These are phyloP conservation scores for Salpingus planirostris DNA, from an alignment of 2,888 invertebrate genomes.

Conservation along the genomic window DNA sequence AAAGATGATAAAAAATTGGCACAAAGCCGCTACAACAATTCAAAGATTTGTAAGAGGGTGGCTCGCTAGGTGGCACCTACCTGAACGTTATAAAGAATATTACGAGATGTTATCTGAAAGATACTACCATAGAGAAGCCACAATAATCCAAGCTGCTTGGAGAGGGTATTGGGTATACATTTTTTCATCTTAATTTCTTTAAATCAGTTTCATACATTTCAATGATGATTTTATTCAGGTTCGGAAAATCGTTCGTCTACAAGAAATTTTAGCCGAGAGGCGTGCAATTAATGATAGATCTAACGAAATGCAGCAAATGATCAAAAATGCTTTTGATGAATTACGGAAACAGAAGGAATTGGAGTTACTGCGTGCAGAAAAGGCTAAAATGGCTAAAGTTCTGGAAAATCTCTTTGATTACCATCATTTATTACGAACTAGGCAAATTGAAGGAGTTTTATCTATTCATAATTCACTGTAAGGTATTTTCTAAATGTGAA, in stretches of 20 bases:
- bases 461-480: slow-evolving; percentile 25
- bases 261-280: slow-evolving; percentile 14
- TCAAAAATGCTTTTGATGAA: slow-evolving; percentile 11
- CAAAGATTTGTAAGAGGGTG: slow-evolving; percentile 34
- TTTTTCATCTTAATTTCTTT: background rate
- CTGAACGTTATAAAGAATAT: slow-evolving; percentile 18
- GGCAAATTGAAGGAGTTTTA: slow-evolving; percentile 27
- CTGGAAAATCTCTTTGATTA: slow-evolving; percentile 33
- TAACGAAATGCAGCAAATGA: slow-evolving; percentile 16
- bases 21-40: slow-evolving; percentile 27
- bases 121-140: slow-evolving; percentile 28
- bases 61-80: slow-evolving; percentile 24
- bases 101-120: slow-evolving; percentile 17
- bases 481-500: too few species aligned
- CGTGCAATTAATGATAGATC: slow-evolving; percentile 16
- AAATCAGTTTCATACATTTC: too few species aligned
- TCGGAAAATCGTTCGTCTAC: slow-evolving; percentile 17
- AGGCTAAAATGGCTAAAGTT: slow-evolving; percentile 25
- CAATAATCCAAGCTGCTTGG: slow-evolving; percentile 35
- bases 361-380: too few species aligned
- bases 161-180: slow-evolving; percentile 30
- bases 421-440: slow-evolving; percentile 37
- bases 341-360: slow-evolving; percentile 4
- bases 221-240: too few species aligned
- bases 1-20: slow-evolving; percentile 22